These are phyloP conservation scores for Gyps fulvus DNA, from an alignment of 2,113 vertebrate species.

Conservation along the genomic window DNA sequence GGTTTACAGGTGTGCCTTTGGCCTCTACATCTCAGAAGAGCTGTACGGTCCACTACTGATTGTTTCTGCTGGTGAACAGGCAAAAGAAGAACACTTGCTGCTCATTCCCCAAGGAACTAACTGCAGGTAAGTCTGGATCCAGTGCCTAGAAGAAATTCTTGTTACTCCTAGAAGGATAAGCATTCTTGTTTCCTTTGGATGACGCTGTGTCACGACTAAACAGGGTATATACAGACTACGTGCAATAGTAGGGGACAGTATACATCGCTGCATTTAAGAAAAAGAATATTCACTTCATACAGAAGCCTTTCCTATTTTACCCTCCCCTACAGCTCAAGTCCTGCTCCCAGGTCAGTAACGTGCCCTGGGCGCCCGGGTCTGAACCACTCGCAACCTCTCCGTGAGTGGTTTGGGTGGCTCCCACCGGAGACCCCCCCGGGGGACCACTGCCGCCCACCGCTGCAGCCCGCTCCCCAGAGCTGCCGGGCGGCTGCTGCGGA, in stretches of 20 bases:
- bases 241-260: neutral
- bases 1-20: neutral
- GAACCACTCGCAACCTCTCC: neutral
- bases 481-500: neutral
- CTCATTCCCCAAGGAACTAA: neutral
- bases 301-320: neutral
- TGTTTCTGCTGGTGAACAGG: neutral
- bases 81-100: neutral
- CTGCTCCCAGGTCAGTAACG: fast-evolving
- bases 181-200: neutral
- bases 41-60: neutral
- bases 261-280: neutral
- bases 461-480: neutral
- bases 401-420: neutral
- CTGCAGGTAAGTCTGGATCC: neutral
- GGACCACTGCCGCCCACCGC: neutral
- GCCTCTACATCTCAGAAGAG: neutral
- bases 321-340: neutral
- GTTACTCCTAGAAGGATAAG: neutral
- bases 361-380: fast-evolving
- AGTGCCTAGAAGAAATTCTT: neutral
- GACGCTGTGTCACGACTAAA: neutral
- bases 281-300: neutral
- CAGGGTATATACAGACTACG: neutral
- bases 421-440: neutral